Evolutionary conservation across 1,140 invertebrate species (phyloP).

Genomic region (Sinella curviseta): DNA sequence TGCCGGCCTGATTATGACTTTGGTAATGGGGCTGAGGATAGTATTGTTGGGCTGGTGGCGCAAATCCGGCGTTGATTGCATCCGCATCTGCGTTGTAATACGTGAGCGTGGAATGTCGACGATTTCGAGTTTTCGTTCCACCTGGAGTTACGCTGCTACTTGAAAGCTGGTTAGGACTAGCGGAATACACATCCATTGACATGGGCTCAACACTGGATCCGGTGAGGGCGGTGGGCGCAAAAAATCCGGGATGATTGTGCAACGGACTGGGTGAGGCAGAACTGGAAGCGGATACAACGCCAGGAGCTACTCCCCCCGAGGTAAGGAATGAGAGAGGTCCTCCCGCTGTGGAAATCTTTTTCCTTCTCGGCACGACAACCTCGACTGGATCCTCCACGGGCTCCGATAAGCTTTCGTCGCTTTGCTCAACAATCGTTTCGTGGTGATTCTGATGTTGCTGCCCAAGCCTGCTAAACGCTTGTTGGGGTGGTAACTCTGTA

Average conservation of each 20-base stretch:
- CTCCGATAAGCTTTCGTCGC: conserved; percentile 32
- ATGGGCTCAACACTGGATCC: not conserved
- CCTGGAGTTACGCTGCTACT: not conserved
- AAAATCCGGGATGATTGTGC: not conserved
- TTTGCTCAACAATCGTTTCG: conserved; percentile 43
- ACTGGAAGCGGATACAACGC: not conserved
- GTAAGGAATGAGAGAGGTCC: too few species aligned
- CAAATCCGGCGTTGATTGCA: conserved; percentile 32
- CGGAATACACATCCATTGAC: conserved; percentile 10
- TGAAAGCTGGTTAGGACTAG: not conserved
- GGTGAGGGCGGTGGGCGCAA: not conserved
- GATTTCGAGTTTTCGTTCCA: conserved; percentile 22
- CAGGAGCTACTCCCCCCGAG: not conserved
- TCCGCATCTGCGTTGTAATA: conserved; percentile 48
- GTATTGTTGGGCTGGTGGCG: not conserved
- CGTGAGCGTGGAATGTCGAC: conserved; percentile 42
- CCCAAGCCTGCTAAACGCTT: not conserved
- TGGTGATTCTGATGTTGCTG: conserved; percentile 2
- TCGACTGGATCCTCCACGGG: not conserved
- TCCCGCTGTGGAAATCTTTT: too few species aligned
- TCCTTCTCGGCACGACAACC: not conserved
- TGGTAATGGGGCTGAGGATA: conserved; percentile 15
- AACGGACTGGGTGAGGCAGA: not conserved
- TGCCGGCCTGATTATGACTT: not conserved
- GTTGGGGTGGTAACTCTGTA: not conserved